phyloP scores from a whole-genome alignment of 2,888 invertebrate genomes.

The Acanthacorydalis orientalis region DNA sequence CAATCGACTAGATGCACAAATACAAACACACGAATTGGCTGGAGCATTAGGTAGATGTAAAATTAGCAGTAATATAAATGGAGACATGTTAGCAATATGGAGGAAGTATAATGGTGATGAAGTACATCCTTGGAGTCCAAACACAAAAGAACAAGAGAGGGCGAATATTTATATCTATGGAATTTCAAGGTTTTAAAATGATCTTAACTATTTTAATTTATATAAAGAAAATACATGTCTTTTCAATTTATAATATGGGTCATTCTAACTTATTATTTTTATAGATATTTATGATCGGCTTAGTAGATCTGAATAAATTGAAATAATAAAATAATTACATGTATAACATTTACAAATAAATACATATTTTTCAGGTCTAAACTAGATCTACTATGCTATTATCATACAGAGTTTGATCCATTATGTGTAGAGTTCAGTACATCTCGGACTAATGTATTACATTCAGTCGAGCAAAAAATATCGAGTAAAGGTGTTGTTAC shows the following conservation, averaged over 20 bases:
- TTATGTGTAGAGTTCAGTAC: slow-evolving; percentile 64
- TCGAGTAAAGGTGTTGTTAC: slow-evolving; percentile 51
- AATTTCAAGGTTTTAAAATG: slow-evolving; percentile 38
- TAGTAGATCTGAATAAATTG: too few species aligned
- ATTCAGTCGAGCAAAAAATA: slow-evolving; percentile 70
- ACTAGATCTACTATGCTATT: slow-evolving; percentile 59
- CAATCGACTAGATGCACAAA: slow-evolving; percentile 47
- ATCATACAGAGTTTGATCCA: slow-evolving; percentile 78
- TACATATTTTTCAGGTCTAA: slow-evolving; percentile 35
- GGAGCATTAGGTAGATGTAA: slow-evolving; percentile 22
- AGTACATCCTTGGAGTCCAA: slow-evolving; percentile 86
- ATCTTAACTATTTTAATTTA: too few species aligned
- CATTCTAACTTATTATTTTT: too few species aligned
- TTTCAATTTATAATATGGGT: too few species aligned
- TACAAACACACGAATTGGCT: slow-evolving; percentile 30
- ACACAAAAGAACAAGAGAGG: slow-evolving; percentile 65
- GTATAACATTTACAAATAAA: not conserved
- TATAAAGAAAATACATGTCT: too few species aligned
- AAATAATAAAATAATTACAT: too few species aligned
- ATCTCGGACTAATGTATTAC: slow-evolving; percentile 48
- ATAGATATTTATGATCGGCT: too few species aligned
- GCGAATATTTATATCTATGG: slow-evolving; percentile 76
- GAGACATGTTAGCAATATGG: slow-evolving; percentile 57
- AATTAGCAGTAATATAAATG: slow-evolving; percentile 10
- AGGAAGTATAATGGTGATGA: slow-evolving; percentile 69